Evolutionary conservation across 2,113 vertebrate species (phyloP), one percentile per base, ranked within the genome.

Genomic region (Petrocephalus zakoni): DNA sequence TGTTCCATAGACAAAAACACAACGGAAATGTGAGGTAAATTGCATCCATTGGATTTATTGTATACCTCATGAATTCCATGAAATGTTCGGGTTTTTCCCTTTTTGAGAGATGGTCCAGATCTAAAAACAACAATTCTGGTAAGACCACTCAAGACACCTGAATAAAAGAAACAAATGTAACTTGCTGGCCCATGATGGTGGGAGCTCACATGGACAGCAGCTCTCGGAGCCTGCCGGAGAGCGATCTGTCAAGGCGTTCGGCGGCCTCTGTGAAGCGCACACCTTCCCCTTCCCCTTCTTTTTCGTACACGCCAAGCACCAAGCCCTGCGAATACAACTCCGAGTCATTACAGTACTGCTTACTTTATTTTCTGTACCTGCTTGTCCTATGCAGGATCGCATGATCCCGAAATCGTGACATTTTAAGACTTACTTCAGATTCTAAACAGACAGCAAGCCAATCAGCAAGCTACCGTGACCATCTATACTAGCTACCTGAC

Each of bases 61-160:
- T 84, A 46, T 96, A 99, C 98, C 98, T 97, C 93, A 92, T 99
- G 96, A 56, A 99, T 93, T 85, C 97, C 98, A 90, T 98, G 96
- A 94, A 99, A 99, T 75, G 96, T 13, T 15, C 97, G 96, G 58
- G 94, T 96, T 95, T 97, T 99, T 87, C 98, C 98, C 91, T 97
- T 96, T 93, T 98, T 99, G 89, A 99, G 93, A 9, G 96, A 91
- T 85, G 98, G 96, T 72, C 98, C 97, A 88, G 96, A 99, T 92
- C 98, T 99, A 94, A 89, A 72, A 55, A 64, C 0, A 87, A 89
- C 34, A 19, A 49, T 47, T 46, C 51, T 22, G 25, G 55, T n/a
- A 61, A 61, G 56, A 64, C 19, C 2, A 47, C 2, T 85, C 9
- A 87, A 11, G 2, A 47, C 37, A 61, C 8, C 13, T 46, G 34